These are phyloP conservation scores for Protodeltote pygarga DNA, from an alignment of 2,888 invertebrate genomes.

Conservation along the genomic window DNA sequence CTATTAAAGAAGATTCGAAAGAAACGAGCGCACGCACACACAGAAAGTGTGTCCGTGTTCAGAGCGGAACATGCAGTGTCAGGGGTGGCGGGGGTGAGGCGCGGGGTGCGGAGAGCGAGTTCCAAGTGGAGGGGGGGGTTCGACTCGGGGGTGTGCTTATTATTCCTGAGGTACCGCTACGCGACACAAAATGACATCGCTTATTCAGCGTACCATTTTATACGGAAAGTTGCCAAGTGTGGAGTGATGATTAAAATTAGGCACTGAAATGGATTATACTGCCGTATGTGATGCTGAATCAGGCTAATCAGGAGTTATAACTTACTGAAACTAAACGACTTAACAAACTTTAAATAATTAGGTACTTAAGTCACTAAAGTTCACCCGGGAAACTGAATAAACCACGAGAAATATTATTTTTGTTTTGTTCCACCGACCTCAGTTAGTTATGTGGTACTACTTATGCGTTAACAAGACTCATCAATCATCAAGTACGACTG, in stretches of 20 bases:
- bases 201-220: constrained; percentile 40
- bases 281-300: not conserved
- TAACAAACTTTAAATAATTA: not conserved
- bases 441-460: too few species aligned
- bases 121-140: too few species aligned
- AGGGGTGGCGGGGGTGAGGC: not conserved
- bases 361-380: not conserved
- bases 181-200: constrained; percentile 39
- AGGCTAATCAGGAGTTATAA: not conserved
- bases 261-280: not conserved
- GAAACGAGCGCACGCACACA: constrained; percentile 12
- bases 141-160: constrained; percentile 37
- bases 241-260: constrained; percentile 26
- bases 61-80: constrained; percentile 9
- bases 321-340: not conserved
- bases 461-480: too few species aligned
- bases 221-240: constrained; percentile 28
- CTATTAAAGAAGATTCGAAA: too few species aligned
- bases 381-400: not conserved
- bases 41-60: constrained; percentile 2
- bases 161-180: constrained; percentile 39
- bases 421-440: too few species aligned
- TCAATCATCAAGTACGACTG: too few species aligned
- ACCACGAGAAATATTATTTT: not conserved
- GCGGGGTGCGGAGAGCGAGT: not conserved